phyloP scores from a whole-genome alignment of 1,140 invertebrate genomes.

The Diorhabda elongata region DNA sequence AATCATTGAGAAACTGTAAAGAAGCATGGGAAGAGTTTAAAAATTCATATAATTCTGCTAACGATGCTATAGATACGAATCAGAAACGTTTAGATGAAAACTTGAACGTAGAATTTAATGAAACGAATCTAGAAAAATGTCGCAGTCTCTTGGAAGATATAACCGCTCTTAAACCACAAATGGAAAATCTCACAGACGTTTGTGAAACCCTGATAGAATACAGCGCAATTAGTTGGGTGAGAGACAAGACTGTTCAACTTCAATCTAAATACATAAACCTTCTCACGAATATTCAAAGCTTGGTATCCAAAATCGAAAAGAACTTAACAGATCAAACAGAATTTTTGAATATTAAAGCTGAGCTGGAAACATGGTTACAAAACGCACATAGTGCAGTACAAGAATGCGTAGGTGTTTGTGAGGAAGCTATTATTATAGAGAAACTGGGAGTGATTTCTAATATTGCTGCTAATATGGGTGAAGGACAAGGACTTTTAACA shows the following conservation, averaged over 20 bases:
- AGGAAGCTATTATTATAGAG: conserved; percentile 71
- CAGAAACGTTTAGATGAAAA: conserved; percentile 62
- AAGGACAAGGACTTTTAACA: conserved; percentile 80
- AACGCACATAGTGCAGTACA: conserved; percentile 73
- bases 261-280: conserved; percentile 76
- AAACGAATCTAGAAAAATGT: conserved; percentile 73
- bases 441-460: conserved; percentile 75
- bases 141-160: conserved; percentile 73
- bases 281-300: conserved; percentile 70
- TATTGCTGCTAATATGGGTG: conserved; percentile 70
- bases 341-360: conserved; percentile 78
- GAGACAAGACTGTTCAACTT: conserved; percentile 79
- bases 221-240: conserved; percentile 73
- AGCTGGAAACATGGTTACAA: conserved; percentile 76
- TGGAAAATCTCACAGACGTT: conserved; percentile 81
- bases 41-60: conserved; percentile 69
- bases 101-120: conserved; percentile 72
- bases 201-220: conserved; percentile 83
- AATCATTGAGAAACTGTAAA: conserved; percentile 74
- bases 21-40: conserved; percentile 82
- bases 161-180: conserved; percentile 65
- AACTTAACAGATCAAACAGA: conserved; percentile 85
- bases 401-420: conserved; percentile 76
- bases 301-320: conserved; percentile 81
- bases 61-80: conserved; percentile 73